Base-by-base conservation (phyloP, 2,797 vertebrate genomes). In the Meda fulgida region DNA sequence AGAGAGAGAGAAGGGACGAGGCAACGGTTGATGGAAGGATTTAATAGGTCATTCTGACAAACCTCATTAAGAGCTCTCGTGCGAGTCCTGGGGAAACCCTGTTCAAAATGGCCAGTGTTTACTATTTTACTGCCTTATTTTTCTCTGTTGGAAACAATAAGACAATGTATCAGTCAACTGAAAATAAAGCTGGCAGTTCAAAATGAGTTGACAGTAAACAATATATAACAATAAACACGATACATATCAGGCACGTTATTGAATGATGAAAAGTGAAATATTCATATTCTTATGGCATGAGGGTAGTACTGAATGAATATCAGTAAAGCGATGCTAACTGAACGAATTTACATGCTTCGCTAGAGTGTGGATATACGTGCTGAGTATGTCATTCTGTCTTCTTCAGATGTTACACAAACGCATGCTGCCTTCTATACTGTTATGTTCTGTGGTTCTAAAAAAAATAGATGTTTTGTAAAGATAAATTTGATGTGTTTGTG, bases 41-140 rank as follows among this genome's bases (percentile, higher is more conserved):
- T 92, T 91, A 92, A 92, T 92, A 85, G 91, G 88, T 92, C 89
- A 91, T 90, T 91, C 86, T 89, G 91, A 92, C 92, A 94, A 91
- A 93, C 81, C 88, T 90, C 89, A 88, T 93, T 92, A 92, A 87
- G 90, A 87, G 65, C 85, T 85, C 66, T 85, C 40, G 86, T 65
- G 78, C 80, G 85, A 90, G 88, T 70, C 80, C 87, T 71, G 76
- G 40, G 85, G 84, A 92, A 91, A 80, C 36, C 46, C 55, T 23
- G 19, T 84, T 84, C 84, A 78, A 78, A 87, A 84, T 75, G 78
- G 26, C 26, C 67, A 78, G 48, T 72, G 31, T 83, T 85, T 81
- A 91, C 91, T 90, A 89, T 86, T 70, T 82, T 78, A 66, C 80
- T 89, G 60, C 69, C 78, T 88, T 73, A 48, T 81, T 71, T 88